These are phyloP conservation scores for Diorhabda carinulata DNA, from an alignment of 1,140 invertebrate species.

Conservation along the genomic window DNA sequence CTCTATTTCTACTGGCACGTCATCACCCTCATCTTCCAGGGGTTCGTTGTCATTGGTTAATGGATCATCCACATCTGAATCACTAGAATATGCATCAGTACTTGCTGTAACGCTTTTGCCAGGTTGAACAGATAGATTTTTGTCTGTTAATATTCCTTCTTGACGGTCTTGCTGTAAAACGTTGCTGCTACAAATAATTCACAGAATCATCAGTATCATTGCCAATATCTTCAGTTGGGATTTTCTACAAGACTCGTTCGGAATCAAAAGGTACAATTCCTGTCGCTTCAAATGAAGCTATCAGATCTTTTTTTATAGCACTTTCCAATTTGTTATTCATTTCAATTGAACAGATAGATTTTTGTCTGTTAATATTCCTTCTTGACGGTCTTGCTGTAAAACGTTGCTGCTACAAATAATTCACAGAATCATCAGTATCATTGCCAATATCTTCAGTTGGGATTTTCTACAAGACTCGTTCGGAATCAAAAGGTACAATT, in stretches of 20 bases:
- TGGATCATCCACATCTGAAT: background rate
- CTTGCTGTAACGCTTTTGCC: conserved; percentile 20
- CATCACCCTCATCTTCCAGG: too few species aligned
- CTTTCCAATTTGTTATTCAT: conserved; percentile 20
- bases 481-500: too few species aligned
- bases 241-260: conserved; percentile 8
- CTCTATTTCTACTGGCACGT: too few species aligned
- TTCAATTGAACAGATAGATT: conserved; percentile 17
- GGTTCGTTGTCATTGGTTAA: too few species aligned
- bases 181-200: conserved; percentile 22
- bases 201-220: background rate
- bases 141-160: background rate
- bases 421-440: background rate
- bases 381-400: conserved; percentile 8
- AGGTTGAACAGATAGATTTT: conserved; percentile 16
- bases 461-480: conserved; percentile 14
- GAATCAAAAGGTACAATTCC: too few species aligned
- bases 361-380: background rate
- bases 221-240: conserved; percentile 6
- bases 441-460: background rate
- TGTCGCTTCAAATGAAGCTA: too few species aligned
- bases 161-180: conserved; percentile 10
- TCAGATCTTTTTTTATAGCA: conserved; percentile 4
- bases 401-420: conserved; percentile 22
- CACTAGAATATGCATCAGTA: too few species aligned